A percentile compares a stretch with the other conserved stretches of the same genome.
Evolutionary conservation across 2,797 vertebrate species (phyloP).

Genomic region (Vireo griseus): DNA sequence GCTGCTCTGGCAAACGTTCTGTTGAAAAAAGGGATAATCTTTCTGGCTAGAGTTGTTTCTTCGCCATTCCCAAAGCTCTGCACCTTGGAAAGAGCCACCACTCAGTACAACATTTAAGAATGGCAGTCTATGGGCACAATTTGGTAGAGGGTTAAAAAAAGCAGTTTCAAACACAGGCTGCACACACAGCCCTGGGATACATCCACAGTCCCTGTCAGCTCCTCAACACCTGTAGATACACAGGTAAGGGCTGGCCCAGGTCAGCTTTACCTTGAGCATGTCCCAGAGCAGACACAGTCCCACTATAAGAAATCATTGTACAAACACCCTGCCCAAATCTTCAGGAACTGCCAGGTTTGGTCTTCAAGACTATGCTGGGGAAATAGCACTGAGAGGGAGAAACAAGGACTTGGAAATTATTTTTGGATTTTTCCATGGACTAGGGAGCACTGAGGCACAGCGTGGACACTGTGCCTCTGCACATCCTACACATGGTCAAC

Average conservation of each 20-base stretch:
- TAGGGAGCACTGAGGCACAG: not conserved
- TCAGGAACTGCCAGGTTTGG: not conserved
- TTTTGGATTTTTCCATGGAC: not conserved
- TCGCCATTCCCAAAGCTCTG: not conserved
- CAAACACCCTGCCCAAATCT: not conserved
- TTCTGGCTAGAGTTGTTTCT: not conserved
- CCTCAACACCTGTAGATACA: not conserved
- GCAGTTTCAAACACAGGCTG: not conserved
- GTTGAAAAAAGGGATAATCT: not conserved
- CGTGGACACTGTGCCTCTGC: not conserved
- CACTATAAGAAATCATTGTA: accelerated
- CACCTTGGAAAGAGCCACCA: not conserved
- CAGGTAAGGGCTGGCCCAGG: not conserved
- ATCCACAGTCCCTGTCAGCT: not conserved
- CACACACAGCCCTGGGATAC: not conserved
- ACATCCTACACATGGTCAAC: not conserved
- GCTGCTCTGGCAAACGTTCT: not conserved
- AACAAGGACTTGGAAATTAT: not conserved
- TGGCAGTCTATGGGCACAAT: accelerated
- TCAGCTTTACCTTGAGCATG: not conserved
- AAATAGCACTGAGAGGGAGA: not conserved
- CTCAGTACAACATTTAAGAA: not conserved
- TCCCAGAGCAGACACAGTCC: not conserved
- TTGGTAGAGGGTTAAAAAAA: not conserved
- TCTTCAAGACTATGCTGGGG: not conserved